These are phyloP conservation scores for Phrynosoma platyrhinos DNA, from an alignment of 2,113 vertebrate genomes.

Conservation along the genomic window DNA sequence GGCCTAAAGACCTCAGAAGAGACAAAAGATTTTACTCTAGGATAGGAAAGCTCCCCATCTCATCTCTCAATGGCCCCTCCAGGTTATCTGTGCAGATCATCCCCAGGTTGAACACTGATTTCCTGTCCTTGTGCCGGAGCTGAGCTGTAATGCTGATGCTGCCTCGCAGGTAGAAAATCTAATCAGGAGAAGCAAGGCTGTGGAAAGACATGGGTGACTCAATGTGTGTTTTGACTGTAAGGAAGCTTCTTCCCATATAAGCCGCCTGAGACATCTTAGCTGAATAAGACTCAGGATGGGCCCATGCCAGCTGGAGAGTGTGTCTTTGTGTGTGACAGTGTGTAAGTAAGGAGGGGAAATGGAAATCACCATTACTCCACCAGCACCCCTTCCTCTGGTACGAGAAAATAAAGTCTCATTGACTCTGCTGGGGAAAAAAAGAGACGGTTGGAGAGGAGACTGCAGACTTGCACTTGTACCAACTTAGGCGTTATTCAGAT, in stretches of 20 bases:
- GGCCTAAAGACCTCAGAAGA: no score
- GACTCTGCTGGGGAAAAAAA: background rate
- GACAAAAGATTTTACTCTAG: no score
- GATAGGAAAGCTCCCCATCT: no score
- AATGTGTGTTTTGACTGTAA: conserved; percentile 14
- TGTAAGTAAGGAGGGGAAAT: background rate
- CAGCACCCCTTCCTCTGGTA: no score
- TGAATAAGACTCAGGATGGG: background rate
- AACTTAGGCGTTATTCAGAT: no score
- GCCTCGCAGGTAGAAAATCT: background rate
- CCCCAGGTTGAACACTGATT: background rate
- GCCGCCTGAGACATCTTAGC: background rate
- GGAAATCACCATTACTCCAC: no score
- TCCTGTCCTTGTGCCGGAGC: background rate
- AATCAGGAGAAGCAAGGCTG: background rate
- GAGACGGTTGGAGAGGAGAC: no score
- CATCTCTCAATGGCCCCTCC: no score
- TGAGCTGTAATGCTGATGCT: background rate
- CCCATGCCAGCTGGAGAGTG: background rate
- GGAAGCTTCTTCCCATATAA: no score
- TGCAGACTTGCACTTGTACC: no score
- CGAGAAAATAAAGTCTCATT: background rate
- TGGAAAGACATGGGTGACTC: background rate
- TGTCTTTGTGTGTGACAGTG: background rate
- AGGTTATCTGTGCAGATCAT: background rate